Evolutionary conservation across 2,113 vertebrate genomes (phyloP), one percentile per base, ranked within the genome.

Genomic region (Gnathonemus longibarbis): DNA sequence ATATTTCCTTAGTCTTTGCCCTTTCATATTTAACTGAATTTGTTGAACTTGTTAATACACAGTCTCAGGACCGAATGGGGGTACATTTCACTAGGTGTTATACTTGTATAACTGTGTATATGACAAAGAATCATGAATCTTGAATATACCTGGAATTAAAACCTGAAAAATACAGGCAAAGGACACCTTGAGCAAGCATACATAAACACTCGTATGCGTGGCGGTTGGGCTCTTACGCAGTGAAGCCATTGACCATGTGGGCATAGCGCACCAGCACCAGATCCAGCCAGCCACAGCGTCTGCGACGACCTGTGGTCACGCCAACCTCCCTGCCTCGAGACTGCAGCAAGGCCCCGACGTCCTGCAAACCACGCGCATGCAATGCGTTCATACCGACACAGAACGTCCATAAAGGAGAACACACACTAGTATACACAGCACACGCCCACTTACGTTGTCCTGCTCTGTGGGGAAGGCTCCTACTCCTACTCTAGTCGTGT

Each of bases 261-360:
- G 97, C 96, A 42, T 97, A 97, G 94, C 95, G 92, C 92, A 97
- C 96, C 91, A 96, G 91, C 48, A 97, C 95, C 90, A 97, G 92
- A 90, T 97, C 96, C 91, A 97, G 93, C 96, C 96, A 97, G 27
- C 96, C 96, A 90, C 98, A 99, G 88, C 98, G 97, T 93, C 98
- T 95, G 93, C 94, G 97, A 39, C 98, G 96, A 90, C 96, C 96
- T 0, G 97, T 97, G 0, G 96, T 97, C 89, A 97, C 96, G 0
- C 97, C 96, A 0, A 97, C 88, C 92, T 97, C 96, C 31, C 93
- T 94, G 10, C 96, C 96, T 88, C 93, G 94, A 5, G 92, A 92
- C 92, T 97, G 96, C 46, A 97, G 92, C 88, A 95, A 90, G 0
- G 91, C 89, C 1, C 96, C 96, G 17, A 90, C 95, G 52, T 97